Evolutionary conservation across 2,113 vertebrate species (phyloP).

Genomic region (Thymallus thymallus): DNA sequence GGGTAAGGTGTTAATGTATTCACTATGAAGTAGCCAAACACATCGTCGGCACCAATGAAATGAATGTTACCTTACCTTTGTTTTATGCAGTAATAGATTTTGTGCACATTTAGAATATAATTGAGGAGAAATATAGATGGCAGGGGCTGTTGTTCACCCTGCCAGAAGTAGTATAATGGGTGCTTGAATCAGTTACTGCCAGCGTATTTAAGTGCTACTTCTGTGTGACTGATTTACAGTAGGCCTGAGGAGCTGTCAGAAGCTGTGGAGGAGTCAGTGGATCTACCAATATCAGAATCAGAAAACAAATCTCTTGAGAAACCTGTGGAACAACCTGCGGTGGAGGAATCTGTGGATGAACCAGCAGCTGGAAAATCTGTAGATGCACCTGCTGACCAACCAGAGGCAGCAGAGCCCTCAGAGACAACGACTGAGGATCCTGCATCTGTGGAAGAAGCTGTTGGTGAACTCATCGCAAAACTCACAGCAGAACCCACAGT

Average conservation of each 20-base stretch:
- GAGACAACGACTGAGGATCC: not conserved
- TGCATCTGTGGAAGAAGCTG: not conserved
- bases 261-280: not conserved
- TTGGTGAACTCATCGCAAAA: not conserved
- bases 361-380: not conserved
- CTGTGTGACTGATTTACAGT: not conserved
- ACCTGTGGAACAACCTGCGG: slow-evolving; percentile 1
- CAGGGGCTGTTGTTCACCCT: not conserved
- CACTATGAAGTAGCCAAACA: not conserved
- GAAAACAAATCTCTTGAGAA: not conserved
- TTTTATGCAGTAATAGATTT: not conserved
- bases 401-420: not conserved
- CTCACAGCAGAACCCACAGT: not conserved
- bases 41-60: not conserved
- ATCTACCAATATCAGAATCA: slow-evolving; percentile 7
- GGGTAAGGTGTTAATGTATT: not conserved
- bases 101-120: not conserved
- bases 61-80: not conserved
- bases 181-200: not conserved
- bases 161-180: not conserved
- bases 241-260: not conserved
- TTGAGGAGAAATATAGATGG: not conserved
- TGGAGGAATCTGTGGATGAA: not conserved
- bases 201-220: not conserved
- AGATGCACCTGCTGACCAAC: not conserved